phyloP scores from a whole-genome alignment of 2,888 invertebrate species.

The Leptopterna dolabrata region DNA sequence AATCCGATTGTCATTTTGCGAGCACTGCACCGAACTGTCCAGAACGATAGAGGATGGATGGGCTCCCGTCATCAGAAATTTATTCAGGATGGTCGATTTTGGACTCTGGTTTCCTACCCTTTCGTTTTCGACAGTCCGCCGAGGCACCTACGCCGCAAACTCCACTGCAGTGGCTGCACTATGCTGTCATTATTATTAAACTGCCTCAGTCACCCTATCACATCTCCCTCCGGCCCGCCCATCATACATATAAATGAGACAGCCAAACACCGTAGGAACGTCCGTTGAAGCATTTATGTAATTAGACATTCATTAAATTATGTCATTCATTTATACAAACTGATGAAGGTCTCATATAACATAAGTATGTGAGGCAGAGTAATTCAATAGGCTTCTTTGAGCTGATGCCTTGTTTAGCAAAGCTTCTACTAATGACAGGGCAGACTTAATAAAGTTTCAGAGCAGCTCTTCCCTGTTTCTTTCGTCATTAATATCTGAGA shows the following conservation, averaged over 20 bases:
- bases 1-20: background rate
- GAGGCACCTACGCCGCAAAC: background rate
- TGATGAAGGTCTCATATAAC: conserved; percentile 40
- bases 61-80: background rate
- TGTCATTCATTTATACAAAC: conserved; percentile 37
- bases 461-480: conserved; percentile 18
- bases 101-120: background rate
- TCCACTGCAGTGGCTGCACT: background rate
- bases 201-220: background rate
- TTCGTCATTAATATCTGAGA: conserved; percentile 47
- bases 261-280: background rate
- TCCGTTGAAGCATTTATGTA: conserved; percentile 34
- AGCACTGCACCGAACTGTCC: background rate
- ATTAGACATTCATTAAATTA: conserved; percentile 34
- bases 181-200: background rate
- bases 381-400: conserved; percentile 48
- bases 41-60: background rate
- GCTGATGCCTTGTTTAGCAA: conserved; percentile 47
- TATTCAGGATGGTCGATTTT: background rate
- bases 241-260: conserved; percentile 6
- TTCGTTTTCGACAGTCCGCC: background rate
- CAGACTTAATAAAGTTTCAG: conserved; percentile 45
- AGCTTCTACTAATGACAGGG: conserved; percentile 52
- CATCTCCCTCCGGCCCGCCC: background rate
- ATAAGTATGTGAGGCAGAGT: conserved; percentile 36